These are phyloP conservation scores for Trissolcus basalis DNA, from an alignment of 1,140 invertebrate species.

Conservation along the genomic window DNA sequence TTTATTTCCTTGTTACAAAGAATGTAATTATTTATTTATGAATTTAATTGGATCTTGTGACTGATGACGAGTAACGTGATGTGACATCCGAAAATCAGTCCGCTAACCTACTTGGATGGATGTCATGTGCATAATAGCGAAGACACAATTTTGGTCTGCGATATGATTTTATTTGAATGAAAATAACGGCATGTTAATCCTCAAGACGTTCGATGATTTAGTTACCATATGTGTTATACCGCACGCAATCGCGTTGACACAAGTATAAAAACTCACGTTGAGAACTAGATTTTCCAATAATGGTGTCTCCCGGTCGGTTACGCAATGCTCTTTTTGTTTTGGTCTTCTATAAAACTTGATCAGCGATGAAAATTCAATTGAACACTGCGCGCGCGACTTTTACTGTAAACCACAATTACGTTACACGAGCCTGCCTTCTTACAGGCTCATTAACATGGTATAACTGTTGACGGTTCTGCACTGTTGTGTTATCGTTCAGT, in stretches of 20 bases:
- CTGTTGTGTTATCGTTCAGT: conserved; percentile 8
- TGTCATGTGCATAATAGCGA: conserved; percentile 50
- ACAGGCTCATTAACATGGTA: conserved; percentile 33
- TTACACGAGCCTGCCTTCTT: conserved; percentile 23
- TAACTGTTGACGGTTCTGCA: conserved; percentile 32
- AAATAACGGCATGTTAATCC: conserved; percentile 65
- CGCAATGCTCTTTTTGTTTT: no score
- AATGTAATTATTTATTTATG: no score
- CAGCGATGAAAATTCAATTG: no score
- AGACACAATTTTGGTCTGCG: conserved; percentile 55
- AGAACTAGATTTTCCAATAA: no score
- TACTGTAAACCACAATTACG: conserved; percentile 34
- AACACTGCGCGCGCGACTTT: conserved; percentile 5
- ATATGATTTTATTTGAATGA: conserved; percentile 59
- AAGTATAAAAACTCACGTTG: no score
- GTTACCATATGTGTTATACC: conserved; percentile 5
- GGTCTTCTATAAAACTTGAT: no score
- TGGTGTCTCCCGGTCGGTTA: no score
- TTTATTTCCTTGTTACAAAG: no score
- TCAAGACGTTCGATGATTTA: conserved; percentile 35
- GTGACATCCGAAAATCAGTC: no score
- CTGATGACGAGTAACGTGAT: conserved; percentile 14
- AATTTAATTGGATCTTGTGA: conserved; percentile 12
- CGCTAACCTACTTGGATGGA: conserved; percentile 28
- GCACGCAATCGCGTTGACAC: conserved; percentile 11